Percentiles rank a stretch among this genome's conserved stretches.
These are phyloP conservation scores for Brachionus koreanus DNA, from an alignment of 1,140 invertebrate genomes.

Conservation along the genomic window DNA sequence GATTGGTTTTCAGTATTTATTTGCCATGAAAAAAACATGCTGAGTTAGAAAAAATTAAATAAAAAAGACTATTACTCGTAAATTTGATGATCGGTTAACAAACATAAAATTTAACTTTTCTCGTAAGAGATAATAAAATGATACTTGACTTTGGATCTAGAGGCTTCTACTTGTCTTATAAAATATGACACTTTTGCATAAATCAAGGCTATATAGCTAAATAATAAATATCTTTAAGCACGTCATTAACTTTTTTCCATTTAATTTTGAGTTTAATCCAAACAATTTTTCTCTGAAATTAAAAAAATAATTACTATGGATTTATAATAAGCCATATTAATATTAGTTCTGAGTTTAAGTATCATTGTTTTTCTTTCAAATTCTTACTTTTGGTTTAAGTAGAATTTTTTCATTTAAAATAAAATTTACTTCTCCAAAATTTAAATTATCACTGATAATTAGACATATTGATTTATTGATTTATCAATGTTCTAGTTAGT, in stretches of 20 bases:
- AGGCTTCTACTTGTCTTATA: neutral
- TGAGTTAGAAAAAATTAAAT: neutral
- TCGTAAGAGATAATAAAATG: neutral
- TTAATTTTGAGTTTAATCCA: neutral
- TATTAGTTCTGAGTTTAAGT: neutral
- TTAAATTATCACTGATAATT: neutral
- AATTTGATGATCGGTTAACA: neutral
- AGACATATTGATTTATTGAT: neutral
- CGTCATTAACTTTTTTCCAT: neutral
- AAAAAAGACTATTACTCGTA: neutral
- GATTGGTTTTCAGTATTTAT: neutral
- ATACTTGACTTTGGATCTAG: neutral
- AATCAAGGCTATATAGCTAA: neutral
- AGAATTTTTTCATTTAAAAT: neutral
- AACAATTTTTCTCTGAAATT: neutral
- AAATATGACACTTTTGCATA: neutral
- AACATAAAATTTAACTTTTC: neutral
- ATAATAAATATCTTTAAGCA: neutral
- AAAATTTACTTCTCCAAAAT: neutral
- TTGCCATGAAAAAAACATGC: neutral
- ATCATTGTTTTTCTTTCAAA: neutral
- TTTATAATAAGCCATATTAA: neutral
- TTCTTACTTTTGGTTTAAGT: neutral
- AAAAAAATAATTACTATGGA: neutral
- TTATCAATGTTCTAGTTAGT: neutral